Conservation (phyloP, 2,888 invertebrate genomes). For the Neoscelio sp. region DNA sequence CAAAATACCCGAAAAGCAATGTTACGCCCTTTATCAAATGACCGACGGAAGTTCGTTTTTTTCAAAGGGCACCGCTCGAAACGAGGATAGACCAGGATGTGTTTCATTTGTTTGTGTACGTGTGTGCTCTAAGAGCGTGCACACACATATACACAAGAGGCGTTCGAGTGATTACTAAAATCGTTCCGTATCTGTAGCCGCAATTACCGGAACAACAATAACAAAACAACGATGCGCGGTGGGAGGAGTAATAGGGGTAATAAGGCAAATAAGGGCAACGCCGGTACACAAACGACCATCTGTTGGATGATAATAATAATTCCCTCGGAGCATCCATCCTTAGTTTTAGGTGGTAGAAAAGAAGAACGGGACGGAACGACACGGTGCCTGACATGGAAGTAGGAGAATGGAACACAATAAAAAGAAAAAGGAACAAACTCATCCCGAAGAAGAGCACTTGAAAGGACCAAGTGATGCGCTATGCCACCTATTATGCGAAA, state of each 20-base stretch:
- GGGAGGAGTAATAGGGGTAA: conserved; percentile 64
- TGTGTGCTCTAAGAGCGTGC: conserved; percentile 55
- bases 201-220: conserved; percentile 82
- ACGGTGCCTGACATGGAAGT: conserved; percentile 48
- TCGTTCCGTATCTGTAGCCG: conserved; percentile 77
- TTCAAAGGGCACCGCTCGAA: conserved; percentile 77
- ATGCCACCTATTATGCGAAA: conserved; percentile 18
- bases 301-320: conserved; percentile 80
- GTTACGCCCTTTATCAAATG: conserved; percentile 72
- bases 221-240: conserved; percentile 78
- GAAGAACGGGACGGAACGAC: conserved; percentile 63
- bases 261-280: conserved; percentile 65
- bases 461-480: no score
- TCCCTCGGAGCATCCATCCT: conserved; percentile 64
- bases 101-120: conserved; percentile 12
- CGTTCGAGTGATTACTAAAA: conserved; percentile 71
- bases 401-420: conserved; percentile 64
- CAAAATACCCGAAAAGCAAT: conserved; percentile 63
- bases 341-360: conserved; percentile 68
- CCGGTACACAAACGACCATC: conserved; percentile 78
- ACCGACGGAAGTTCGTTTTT: conserved; percentile 76
- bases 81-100: conserved; percentile 47
- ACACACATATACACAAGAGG: conserved; percentile 64
- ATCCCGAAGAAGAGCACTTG: not conserved
- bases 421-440: conserved; percentile 44